phyloP scores from a whole-genome alignment of 2,113 vertebrate species.

The Seriola aureovittata region DNA sequence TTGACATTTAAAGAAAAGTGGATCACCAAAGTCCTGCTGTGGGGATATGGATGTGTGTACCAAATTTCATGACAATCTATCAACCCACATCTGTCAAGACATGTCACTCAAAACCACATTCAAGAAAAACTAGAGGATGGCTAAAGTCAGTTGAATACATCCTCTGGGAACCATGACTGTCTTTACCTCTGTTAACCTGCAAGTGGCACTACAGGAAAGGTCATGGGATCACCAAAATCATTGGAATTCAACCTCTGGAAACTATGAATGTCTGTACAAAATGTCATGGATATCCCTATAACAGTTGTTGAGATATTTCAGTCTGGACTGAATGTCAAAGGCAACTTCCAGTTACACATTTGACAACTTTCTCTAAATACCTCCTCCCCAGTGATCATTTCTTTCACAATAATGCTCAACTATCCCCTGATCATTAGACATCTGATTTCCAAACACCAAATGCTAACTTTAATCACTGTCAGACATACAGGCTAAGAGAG shows the following conservation, averaged over 20 bases:
- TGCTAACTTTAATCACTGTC: slow-evolving; percentile 18
- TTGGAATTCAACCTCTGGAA: no score
- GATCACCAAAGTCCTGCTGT: no score
- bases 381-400: neutral
- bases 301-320: neutral
- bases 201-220: no score
- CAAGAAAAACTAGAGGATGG: no score
- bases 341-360: slow-evolving; percentile 1
- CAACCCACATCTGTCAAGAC: no score
- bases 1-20: no score
- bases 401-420: neutral
- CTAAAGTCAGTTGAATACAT: no score
- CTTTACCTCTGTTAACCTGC: no score
- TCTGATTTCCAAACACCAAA: slow-evolving; percentile 20
- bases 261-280: neutral
- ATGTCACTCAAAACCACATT: no score
- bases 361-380: slow-evolving; percentile 1
- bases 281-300: no score
- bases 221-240: no score
- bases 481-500: neutral
- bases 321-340: neutral
- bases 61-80: neutral
- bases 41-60: neutral
- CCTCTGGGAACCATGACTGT: no score
- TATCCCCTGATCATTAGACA: neutral